Percentiles rank a stretch among this genome's conserved stretches.
Conservation (phyloP, 2,113 vertebrate genomes). For the Antennarius striatus region DNA sequence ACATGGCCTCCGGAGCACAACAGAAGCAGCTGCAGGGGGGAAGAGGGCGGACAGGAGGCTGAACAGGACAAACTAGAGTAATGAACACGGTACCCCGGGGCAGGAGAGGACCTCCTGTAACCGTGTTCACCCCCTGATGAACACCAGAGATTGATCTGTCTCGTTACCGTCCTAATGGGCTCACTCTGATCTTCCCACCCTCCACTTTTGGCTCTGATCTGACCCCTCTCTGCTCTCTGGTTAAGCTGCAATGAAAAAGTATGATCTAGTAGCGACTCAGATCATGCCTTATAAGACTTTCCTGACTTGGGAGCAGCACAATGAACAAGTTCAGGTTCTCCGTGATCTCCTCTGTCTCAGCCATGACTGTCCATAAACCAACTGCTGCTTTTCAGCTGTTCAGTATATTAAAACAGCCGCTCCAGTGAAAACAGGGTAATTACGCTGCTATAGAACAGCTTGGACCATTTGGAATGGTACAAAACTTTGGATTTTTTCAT, state of each 20-base stretch:
- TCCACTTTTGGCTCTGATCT: constrained; percentile 6
- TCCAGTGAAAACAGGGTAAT: too few relatives aligned
- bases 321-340: too few relatives aligned
- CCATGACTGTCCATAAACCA: too few relatives aligned
- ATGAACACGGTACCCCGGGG: constrained; percentile 60
- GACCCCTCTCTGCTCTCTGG: constrained; percentile 41
- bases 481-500: too few relatives aligned
- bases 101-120: constrained; percentile 49
- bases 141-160: constrained; percentile 59
- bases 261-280: neutral
- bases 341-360: too few relatives aligned
- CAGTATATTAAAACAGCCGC: too few relatives aligned
- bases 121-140: constrained; percentile 52
- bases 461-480: too few relatives aligned
- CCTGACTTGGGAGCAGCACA: too few relatives aligned
- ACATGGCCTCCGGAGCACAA: constrained; percentile 41
- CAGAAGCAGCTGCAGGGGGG: constrained; percentile 49
- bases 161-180: constrained; percentile 40
- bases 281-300: too few relatives aligned
- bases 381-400: too few relatives aligned
- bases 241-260: constrained; percentile 3
- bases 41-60: constrained; percentile 24
- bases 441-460: too few relatives aligned
- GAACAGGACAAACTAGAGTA: constrained; percentile 45
- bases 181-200: constrained; percentile 26